A percentile compares a stretch with the other conserved stretches of the same genome.
These are phyloP conservation scores for Dicroscelio sp. DNA, from an alignment of 2,888 invertebrate genomes.

Conservation along the genomic window DNA sequence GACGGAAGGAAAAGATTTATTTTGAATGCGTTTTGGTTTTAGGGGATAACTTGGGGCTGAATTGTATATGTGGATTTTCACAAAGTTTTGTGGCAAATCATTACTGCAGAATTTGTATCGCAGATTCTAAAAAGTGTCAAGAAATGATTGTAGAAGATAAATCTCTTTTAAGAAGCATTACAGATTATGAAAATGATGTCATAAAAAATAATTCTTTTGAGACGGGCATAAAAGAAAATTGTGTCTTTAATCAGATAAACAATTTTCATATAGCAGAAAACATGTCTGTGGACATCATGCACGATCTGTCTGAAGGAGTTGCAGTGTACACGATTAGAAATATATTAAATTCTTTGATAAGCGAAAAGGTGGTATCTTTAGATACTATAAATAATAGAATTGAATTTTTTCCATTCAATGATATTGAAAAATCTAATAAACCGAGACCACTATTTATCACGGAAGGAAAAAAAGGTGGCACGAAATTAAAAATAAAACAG, in stretches of 20 bases:
- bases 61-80: conserved; percentile 27
- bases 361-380: background rate
- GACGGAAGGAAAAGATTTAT: conserved; percentile 25
- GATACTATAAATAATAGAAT: conserved; percentile 7
- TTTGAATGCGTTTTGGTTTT: conserved; percentile 71
- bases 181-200: conserved; percentile 61
- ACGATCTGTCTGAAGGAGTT: conserved; percentile 19
- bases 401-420: conserved; percentile 7
- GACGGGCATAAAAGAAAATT: conserved; percentile 75
- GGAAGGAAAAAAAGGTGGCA: conserved; percentile 37
- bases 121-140: background rate
- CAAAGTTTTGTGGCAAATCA: conserved; percentile 21
- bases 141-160: conserved; percentile 31
- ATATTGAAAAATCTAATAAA: conserved; percentile 17
- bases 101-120: conserved; percentile 28
- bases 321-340: conserved; percentile 16
- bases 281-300: background rate
- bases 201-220: conserved; percentile 44
- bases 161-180: background rate
- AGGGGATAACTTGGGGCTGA: conserved; percentile 73
- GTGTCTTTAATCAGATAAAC: background rate
- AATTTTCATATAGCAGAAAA: conserved; percentile 31
- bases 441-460: conserved; percentile 29
- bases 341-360: background rate
- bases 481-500: background rate